Evolutionary conservation across 2,888 invertebrate genomes (phyloP), one percentile per base, ranked within the genome.

Genomic region (Perithous albicinctus): DNA sequence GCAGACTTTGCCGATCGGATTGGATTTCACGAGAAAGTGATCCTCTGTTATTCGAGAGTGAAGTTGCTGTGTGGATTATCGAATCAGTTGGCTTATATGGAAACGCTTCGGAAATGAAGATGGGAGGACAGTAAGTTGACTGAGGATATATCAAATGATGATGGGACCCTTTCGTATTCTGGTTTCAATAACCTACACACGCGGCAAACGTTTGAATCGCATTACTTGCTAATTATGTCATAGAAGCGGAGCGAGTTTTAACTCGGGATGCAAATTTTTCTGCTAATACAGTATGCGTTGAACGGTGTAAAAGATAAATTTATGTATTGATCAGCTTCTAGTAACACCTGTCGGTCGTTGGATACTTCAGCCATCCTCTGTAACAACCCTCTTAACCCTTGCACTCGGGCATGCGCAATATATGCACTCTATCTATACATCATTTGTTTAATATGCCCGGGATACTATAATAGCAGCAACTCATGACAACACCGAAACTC

Each of bases 331-430:
- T 61, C 41, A 46, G 18, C 70, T 20, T n/a, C 6, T 23, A 43
- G 23, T 4, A 12, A 26, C 72, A 72, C 48, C 80, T 64, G 64
- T 80, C 54, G 41, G 23, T 12, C 12, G n/a, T 4, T 38, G 38
- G 48, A 48, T 54, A 70, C 7, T 29, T n/a, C 29, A 48, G 51
- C 35, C 51, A 46, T 72, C 51, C 67, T 59, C 38, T 15, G 48
- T n/a, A n/a, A 48, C 61, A 63, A 69, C 76, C 72, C 76, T 73
- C 67, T 69, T 51, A 67, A 29, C 72, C 76, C 59, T 66, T 63
- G 18, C 43, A 64, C 59, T 35, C 56, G 29, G 15, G 23, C 54
- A 38, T 18, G 48, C 6, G 29, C 15, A 20, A 54, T 51, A n/a
- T 15, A 32, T 48, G 54, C 51, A 10, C 29, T n/a, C n/a, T 18